Evolutionary conservation across 2,888 invertebrate genomes (phyloP), one percentile per base, ranked within the genome.

Genomic region (Zeuzera pyrina): DNA sequence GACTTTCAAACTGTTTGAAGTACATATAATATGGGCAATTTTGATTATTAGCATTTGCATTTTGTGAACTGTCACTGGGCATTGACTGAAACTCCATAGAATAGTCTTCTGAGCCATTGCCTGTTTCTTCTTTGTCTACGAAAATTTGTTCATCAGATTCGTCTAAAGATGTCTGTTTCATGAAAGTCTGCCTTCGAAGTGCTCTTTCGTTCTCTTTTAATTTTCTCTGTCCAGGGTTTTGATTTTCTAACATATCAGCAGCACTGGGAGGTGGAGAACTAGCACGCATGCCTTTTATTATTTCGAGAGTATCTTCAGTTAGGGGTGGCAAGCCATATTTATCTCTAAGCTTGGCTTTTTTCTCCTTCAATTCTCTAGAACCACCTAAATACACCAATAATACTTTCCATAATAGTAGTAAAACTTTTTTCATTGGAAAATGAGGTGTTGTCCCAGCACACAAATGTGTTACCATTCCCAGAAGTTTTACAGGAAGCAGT

Each of bases 361-460:
- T 76, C 45, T 89, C 88, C 54, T 91, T 91, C 15, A 98, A 77
- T 34, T 91, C 90, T 36, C 91, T 89, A 57, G 94, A 94, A 4
- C 98, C 98, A 12, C 99, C 99, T 29, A 99, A 83, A 8, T 94
- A 92, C 2, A 97, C 90, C 31, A 99, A 84, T 35, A 98, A 88
- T 6, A 95, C 88, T 83, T 99, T 99, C 99, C 99, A 99, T 2
- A 98, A 69, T 11, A 99, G 79, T 29, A 99, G 79, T 11, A 99
- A 84, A 6, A 98, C 94, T 79, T 99, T 99, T 68, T 97, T 98
- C 90, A 99, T 98, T 2, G 99, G 99, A 77, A 97, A 98, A 79
- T 98, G 97, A 11, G 98, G 96, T 3, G 95, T 93, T 14, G 92
- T 91, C 1, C 98, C 98, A 49, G 95, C 94, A 74, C 98, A 98